These are phyloP conservation scores for Micropterix aruncella DNA, from an alignment of 2,888 invertebrate genomes.

Conservation along the genomic window DNA sequence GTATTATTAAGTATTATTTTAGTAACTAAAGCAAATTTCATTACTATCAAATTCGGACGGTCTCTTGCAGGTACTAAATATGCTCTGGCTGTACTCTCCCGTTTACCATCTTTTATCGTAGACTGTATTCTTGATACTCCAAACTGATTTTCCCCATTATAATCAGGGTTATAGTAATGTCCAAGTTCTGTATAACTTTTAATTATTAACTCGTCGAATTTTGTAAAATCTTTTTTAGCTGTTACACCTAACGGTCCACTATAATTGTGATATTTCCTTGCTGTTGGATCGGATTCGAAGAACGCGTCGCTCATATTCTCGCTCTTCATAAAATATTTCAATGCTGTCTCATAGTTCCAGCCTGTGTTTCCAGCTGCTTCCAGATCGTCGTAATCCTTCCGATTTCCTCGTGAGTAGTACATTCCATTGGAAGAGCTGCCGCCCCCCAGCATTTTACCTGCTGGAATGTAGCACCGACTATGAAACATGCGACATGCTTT, in stretches of 20 bases:
- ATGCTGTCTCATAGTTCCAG: slow-evolving; percentile 3
- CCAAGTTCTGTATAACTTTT: background rate
- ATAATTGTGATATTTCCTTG: slow-evolving; percentile 5
- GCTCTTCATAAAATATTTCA: slow-evolving; percentile 7
- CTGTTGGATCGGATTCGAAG: slow-evolving; percentile 2
- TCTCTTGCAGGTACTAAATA: slow-evolving; percentile 15
- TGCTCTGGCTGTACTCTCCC: slow-evolving; percentile 18
- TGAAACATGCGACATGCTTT: too few relatives aligned
- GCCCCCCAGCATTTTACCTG: slow-evolving; percentile 11
- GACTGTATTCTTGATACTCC: slow-evolving; percentile 12
- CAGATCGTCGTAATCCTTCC: slow-evolving; percentile 4
- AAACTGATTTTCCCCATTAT: slow-evolving; percentile 4
- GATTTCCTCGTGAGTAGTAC: slow-evolving; percentile 4
- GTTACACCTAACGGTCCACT: slow-evolving; percentile 4
- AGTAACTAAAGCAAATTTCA: slow-evolving; percentile 14
- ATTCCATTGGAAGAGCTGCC: slow-evolving; percentile 4
- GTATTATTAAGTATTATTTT: slow-evolving; percentile 15
- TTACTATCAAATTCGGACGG: slow-evolving; percentile 16
- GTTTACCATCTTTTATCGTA: slow-evolving; percentile 9
- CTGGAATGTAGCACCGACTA: slow-evolving; percentile 1
- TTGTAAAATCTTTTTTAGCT: background rate
- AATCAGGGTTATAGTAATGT: background rate
- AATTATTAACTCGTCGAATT: background rate
- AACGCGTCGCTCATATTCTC: slow-evolving; percentile 2
- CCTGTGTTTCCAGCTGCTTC: slow-evolving; percentile 3